Base-by-base conservation (phyloP, 2,888 invertebrate species). In the Toxonevra muliebris region DNA sequence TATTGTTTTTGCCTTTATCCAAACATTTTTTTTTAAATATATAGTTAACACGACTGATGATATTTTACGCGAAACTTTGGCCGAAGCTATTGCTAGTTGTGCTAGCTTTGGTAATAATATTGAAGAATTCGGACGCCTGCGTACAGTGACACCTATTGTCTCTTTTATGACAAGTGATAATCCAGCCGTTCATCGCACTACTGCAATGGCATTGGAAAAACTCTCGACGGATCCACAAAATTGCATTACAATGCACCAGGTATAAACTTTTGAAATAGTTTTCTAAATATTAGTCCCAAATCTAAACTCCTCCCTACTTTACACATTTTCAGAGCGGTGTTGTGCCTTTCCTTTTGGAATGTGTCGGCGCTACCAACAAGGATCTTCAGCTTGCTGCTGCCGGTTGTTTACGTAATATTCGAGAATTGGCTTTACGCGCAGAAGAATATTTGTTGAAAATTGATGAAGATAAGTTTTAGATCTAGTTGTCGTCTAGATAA, bases 181-280 rank as follows among this genome's bases (percentile, higher is more conserved):
- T 82, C 89, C 90, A 1, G 85, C 87, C 66, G 96, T 97, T 8
- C 94, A 96, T 79, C 88, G 95, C 66, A 93, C 96, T 0, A 95
- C 96, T 0, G 96, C 96, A 0, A 89, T 94, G 77, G 97, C 97
- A 0, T 87, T 97, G 40, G 93, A 92, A 84, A 94, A 96, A 77
- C 88, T 98, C 9, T 97, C 96, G 0, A 92, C 92, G 81, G 94
- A 96, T 84, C 93, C 96, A 0, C 90, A 93, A 76, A 97, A 97
- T 85, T 97, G 97, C 82, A 92, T 97, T 60, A 94, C 95, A 0
- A 95, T 97, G 93, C 97, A 97, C 84, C 93, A 89, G 78, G 89
- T 89, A 74, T 83, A 85, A 30, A n/a, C n/a, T n/a, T n/a, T n/a
- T n/a, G n/a, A 9, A 19, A 5, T 12, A 15, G 3, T 8, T 48